phyloP scores from a whole-genome alignment of 2,113 vertebrate genomes.

The Pluvianellus socialis region DNA sequence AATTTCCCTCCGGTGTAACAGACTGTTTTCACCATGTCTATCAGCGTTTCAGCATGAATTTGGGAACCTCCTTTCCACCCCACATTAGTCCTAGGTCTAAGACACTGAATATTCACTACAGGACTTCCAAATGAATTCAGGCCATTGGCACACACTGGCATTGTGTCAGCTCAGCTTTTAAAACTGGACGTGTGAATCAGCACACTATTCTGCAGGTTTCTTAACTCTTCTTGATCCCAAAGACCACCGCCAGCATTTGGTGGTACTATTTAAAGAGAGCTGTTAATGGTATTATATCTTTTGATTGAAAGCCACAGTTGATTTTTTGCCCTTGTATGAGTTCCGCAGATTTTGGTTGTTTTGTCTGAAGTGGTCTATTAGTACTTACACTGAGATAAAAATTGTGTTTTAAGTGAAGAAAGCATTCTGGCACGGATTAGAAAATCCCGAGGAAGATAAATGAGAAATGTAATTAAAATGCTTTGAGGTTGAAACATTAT shows the following conservation, averaged over 20 bases:
- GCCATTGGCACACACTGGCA: neutral
- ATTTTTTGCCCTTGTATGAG: neutral
- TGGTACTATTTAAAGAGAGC: neutral
- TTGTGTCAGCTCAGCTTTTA: neutral
- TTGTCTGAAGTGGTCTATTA: slow-evolving; percentile 10
- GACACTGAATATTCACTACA: neutral
- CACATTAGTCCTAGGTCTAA: neutral
- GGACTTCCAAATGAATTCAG: neutral
- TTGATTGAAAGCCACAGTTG: neutral
- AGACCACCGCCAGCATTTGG: neutral
- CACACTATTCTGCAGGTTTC: neutral
- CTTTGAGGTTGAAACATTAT: neutral
- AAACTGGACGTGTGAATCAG: neutral
- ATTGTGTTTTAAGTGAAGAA: neutral
- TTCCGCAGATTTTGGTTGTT: neutral
- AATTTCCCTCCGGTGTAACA: fast-evolving
- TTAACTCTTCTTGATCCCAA: neutral
- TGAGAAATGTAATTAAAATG: slow-evolving; percentile 30
- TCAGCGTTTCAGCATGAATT: neutral
- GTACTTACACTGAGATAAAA: slow-evolving; percentile 7
- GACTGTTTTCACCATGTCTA: neutral
- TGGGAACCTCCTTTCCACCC: neutral
- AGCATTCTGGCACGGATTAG: slow-evolving; percentile 15
- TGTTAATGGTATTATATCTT: neutral
- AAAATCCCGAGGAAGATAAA: slow-evolving; percentile 22